Evolutionary conservation across 1,140 invertebrate species (phyloP).

Genomic region (Belonocnema kinseyi): DNA sequence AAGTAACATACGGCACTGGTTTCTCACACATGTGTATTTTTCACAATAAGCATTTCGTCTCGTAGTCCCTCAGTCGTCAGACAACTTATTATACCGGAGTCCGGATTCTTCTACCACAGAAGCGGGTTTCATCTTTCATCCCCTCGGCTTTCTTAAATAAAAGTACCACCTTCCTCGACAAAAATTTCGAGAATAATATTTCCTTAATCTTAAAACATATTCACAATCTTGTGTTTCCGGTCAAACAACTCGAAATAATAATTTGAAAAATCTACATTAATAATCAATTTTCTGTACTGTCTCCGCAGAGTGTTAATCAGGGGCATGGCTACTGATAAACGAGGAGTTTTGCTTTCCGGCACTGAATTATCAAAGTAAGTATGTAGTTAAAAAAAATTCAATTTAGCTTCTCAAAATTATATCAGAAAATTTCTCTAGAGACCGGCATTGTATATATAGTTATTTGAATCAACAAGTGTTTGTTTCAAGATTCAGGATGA

Average conservation of each 20-base stretch:
- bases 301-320: constrained; percentile 54
- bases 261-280: not conserved
- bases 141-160: not conserved
- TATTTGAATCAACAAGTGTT: constrained; percentile 12
- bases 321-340: constrained; percentile 58
- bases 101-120: not conserved
- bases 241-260: not conserved
- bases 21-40: not conserved
- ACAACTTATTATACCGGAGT: not conserved
- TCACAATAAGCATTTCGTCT: not conserved
- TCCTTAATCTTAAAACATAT: not conserved
- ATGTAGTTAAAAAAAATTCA: constrained; percentile 33
- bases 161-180: not conserved
- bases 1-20: constrained; percentile 17
- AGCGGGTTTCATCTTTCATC: not conserved
- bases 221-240: not conserved
- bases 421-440: not conserved
- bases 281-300: constrained; percentile 11
- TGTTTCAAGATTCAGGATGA: too few relatives aligned
- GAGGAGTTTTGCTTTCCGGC: constrained; percentile 65
- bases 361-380: constrained; percentile 65
- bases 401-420: not conserved
- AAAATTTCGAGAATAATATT: not conserved
- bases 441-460: not conserved
- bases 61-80: constrained; percentile 4